Percentiles rank a stretch among this genome's conserved stretches.
Evolutionary conservation across 2,797 vertebrate species (phyloP).

Genomic region (Crenichthys baileyi): DNA sequence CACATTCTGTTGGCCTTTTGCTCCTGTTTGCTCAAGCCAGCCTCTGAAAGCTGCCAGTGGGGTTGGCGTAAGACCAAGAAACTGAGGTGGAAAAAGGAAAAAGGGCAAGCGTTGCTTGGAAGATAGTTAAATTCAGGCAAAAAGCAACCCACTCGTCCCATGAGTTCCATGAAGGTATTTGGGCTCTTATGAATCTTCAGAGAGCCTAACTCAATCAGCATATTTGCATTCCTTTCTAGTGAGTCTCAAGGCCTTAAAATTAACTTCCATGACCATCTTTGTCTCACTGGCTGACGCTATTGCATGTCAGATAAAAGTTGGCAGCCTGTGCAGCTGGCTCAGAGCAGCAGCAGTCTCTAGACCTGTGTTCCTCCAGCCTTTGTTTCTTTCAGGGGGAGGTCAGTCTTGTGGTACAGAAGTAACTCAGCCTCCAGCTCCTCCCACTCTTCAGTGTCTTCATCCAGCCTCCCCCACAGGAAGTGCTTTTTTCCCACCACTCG

Average conservation of each 20-base stretch:
- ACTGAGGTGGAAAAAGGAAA: conserved; percentile 16
- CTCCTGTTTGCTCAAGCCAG: conserved; percentile 60
- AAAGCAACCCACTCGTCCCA: conserved; percentile 27
- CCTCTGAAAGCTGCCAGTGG: conserved; percentile 54
- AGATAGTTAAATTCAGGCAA: conserved; percentile 11
- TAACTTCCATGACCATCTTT: conserved; percentile 7
- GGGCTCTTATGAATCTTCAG: background rate
- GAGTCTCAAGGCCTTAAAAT: conserved; percentile 24
- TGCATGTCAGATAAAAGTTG: conserved; percentile 31
- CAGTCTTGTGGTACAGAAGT: conserved; percentile 23
- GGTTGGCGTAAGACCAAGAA: conserved; percentile 44
- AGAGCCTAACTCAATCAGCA: conserved; percentile 35
- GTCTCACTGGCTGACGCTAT: conserved; percentile 51
- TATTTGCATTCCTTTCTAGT: conserved; percentile 41
- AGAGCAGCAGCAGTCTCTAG: conserved; percentile 23
- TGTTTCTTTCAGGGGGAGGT: conserved; percentile 18
- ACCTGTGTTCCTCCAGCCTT: conserved; percentile 28
- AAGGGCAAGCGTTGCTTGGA: conserved; percentile 7
- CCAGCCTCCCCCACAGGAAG: conserved; percentile 71
- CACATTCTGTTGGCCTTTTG: conserved; percentile 32
- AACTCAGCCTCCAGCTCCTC: conserved; percentile 17
- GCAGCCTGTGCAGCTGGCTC: background rate
- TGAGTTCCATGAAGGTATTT: conserved; percentile 18
- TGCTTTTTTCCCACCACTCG: conserved; percentile 57
- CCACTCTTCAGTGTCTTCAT: conserved; percentile 23